phyloP scores from a whole-genome alignment of 2,113 vertebrate genomes.

The Heteronetta atricapilla region DNA sequence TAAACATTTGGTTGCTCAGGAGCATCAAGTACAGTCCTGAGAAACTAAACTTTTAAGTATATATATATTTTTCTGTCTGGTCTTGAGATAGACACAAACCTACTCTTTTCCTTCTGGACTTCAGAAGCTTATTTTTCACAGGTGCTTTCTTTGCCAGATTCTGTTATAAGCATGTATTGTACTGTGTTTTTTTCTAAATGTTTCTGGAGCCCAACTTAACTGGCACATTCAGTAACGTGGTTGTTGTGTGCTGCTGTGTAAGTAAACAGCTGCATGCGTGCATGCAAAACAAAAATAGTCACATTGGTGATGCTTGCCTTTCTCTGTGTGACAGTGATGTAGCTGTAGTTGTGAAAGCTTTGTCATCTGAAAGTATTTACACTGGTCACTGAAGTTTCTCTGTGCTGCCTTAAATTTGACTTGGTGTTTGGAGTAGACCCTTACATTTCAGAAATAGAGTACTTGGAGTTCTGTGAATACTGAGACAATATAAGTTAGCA shows the following conservation, averaged over 20 bases:
- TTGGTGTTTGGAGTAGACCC: slow-evolving; percentile 38
- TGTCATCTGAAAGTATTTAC: slow-evolving; percentile 55
- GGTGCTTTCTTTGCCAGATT: slow-evolving; percentile 45
- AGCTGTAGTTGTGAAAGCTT: slow-evolving; percentile 51
- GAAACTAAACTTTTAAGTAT: slow-evolving; percentile 15
- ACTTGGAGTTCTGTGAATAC: slow-evolving; percentile 44
- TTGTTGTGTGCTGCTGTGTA: slow-evolving; percentile 11
- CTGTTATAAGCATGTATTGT: slow-evolving; percentile 30
- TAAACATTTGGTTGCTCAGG: slow-evolving; percentile 34
- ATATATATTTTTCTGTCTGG: neutral
- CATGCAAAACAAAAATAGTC: slow-evolving; percentile 58
- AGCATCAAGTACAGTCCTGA: slow-evolving; percentile 18
- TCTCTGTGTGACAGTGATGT: slow-evolving; percentile 49
- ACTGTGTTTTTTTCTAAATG: slow-evolving; percentile 19
- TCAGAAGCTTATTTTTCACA: slow-evolving; percentile 65
- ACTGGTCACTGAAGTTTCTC: slow-evolving; percentile 41
- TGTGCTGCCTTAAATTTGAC: slow-evolving; percentile 43
- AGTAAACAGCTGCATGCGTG: slow-evolving; percentile 55
- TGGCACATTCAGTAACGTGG: slow-evolving; percentile 29
- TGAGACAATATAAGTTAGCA: neutral
- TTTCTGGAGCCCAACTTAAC: slow-evolving; percentile 30
- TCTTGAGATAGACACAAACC: slow-evolving; percentile 53
- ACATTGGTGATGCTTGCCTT: slow-evolving; percentile 58
- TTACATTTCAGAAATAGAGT: slow-evolving; percentile 48
- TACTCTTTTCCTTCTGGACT: slow-evolving; percentile 56